A percentile compares a stretch with the other conserved stretches of the same genome.
phyloP scores from a whole-genome alignment of 2,888 invertebrate species.

The Campaea margaritaria region DNA sequence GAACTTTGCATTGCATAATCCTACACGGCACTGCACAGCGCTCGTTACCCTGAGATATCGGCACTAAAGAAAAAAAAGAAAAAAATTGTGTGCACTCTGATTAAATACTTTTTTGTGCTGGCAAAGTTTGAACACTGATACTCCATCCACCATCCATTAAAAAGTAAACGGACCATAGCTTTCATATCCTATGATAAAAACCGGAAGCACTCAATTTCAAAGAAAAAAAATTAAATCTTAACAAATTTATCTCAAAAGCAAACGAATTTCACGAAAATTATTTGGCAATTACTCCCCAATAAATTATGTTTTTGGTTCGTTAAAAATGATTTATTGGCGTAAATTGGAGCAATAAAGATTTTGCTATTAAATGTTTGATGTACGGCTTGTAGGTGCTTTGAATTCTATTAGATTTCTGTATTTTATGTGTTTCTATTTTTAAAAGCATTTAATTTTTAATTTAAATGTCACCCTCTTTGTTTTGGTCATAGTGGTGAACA shows the following conservation, averaged over 20 bases:
- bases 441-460: not conserved
- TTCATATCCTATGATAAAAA: too few relatives aligned
- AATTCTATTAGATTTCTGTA: slow-evolving; percentile 15
- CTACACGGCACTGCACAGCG: too few relatives aligned
- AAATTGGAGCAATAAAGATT: slow-evolving; percentile 33
- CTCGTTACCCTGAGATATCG: too few relatives aligned
- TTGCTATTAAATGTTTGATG: slow-evolving; percentile 28
- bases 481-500: too few relatives aligned
- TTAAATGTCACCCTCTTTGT: too few relatives aligned
- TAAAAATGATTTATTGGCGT: slow-evolving; percentile 30
- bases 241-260: slow-evolving; percentile 3
- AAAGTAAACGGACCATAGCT: too few relatives aligned
- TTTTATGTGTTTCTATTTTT: slow-evolving; percentile 6
- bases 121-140: too few relatives aligned
- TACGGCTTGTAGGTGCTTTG: slow-evolving; percentile 20
- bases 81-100: too few relatives aligned
- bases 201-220: not conserved
- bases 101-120: too few relatives aligned
- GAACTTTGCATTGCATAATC: too few relatives aligned
- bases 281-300: slow-evolving; percentile 22
- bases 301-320: slow-evolving; percentile 29
- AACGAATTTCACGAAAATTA: slow-evolving; percentile 15
- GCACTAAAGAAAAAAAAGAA: too few relatives aligned
- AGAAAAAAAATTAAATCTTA: not conserved
- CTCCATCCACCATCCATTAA: too few relatives aligned